Conservation (phyloP, 2,888 invertebrate species). For the Arrhopalites spinosus region DNA sequence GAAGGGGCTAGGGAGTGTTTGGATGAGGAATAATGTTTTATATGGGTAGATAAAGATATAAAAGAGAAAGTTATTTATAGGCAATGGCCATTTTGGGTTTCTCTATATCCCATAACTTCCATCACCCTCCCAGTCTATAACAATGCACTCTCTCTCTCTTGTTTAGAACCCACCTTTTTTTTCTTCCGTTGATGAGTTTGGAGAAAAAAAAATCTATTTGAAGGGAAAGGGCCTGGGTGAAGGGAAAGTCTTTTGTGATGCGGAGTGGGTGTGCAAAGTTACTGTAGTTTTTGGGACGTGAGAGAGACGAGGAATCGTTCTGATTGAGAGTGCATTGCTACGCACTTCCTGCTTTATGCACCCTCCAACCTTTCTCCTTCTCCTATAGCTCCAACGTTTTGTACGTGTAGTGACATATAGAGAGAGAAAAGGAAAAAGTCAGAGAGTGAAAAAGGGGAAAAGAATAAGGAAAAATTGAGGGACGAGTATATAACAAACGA, state of each 20-base stretch:
- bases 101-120: no score
- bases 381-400: not conserved
- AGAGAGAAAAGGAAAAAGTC: not conserved
- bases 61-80: conserved; percentile 5
- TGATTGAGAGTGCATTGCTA: conserved; percentile 29
- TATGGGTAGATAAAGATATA: conserved; percentile 7
- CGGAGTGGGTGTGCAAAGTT: conserved; percentile 6
- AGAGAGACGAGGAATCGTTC: conserved; percentile 19
- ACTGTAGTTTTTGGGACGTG: conserved; percentile 28
- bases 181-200: not conserved
- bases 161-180: not conserved
- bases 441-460: not conserved
- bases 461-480: conserved; percentile 2
- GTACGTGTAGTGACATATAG: conserved; percentile 1
- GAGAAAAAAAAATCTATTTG: not conserved
- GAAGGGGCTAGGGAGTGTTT: not conserved
- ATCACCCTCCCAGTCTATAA: no score
- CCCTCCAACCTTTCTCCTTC: conserved; percentile 22
- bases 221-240: not conserved
- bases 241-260: conserved; percentile 18
- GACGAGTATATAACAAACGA: conserved; percentile 10
- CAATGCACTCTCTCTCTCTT: not conserved
- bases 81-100: not conserved
- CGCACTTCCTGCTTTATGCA: conserved; percentile 36
- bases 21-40: no score